Evolutionary conservation across 2,888 invertebrate species (phyloP), one percentile per base, ranked within the genome.

Genomic region (Temnothorax rugatulus): DNA sequence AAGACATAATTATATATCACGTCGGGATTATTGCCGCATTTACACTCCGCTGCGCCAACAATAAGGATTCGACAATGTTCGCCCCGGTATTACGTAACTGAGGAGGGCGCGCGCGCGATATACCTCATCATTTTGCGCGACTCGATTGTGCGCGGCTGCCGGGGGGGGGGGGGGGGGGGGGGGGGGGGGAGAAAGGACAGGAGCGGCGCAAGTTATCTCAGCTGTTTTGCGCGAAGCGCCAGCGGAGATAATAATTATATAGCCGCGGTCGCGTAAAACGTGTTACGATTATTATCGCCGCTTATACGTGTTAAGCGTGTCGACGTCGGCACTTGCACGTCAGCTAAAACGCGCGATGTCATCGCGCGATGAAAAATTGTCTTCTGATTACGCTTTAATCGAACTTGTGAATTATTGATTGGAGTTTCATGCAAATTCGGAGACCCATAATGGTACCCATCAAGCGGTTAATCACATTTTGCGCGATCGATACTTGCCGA

Each of bases 1-100:
- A 90, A 91, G 90, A 89, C 89, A 88, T 92, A 92, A 92, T 92
- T 92, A 89, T 90, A 88, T 89, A 90, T 90, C 83, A 87, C 83
- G 61, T 50, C 63, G 69, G 89, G 83, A 87, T 90, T 89, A 89
- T 89, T 89, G 85, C 85, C 85, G 88, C 86, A 90, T 89, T 91
- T 89, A 83, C 88, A 84, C 90, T 83, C 79, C 79, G 77, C 82
- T 83, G 77, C 83, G 73, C 85, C 79, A 88, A 90, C 89, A 88
- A 88, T 88, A 88, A 87, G 86, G 86, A 90, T 89, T 86, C 79
- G 85, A 87, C 86, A 82, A 73, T 83, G 71, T 47, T 69, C 66
- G 52, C 63, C 41, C 34, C 54, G 21, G 57, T 61, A 83, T 54
- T 79, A 77, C 79, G 66, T 69, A 81, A 83, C 83, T 73, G 68